A percentile compares a stretch with the other conserved stretches of the same genome.
phyloP scores from a whole-genome alignment of 1,140 invertebrate genomes.

The Lucilia cuprina region DNA sequence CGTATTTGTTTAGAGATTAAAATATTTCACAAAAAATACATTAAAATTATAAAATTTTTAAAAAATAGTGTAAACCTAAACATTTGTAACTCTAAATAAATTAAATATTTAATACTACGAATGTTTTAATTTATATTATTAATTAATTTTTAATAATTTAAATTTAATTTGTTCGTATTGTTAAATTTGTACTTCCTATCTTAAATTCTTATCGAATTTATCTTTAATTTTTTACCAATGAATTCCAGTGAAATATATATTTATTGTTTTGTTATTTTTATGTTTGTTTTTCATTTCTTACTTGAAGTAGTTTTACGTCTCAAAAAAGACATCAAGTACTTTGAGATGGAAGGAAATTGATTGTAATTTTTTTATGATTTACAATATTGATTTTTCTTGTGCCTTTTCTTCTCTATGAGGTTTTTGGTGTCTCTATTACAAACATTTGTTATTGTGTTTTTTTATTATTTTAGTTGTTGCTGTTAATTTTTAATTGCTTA shows the following conservation, averaged over 20 bases:
- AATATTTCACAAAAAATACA: too few species aligned
- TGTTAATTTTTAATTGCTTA: slow-evolving; percentile 27
- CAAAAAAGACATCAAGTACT: background rate
- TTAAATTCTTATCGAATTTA: background rate
- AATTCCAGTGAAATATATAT: background rate
- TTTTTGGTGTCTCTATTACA: slow-evolving; percentile 11
- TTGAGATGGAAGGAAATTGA: slow-evolving; percentile 19
- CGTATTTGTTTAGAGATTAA: too few species aligned
- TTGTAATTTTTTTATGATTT: background rate
- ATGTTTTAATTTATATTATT: background rate
- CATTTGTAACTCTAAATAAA: background rate
- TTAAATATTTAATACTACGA: background rate
- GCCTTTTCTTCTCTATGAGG: background rate
- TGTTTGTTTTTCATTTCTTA: background rate
- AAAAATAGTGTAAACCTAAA: too few species aligned
- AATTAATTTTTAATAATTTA: too few species aligned
- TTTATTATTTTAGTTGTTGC: background rate
- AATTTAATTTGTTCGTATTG: background rate
- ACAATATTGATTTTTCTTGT: too few species aligned
- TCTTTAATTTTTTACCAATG: background rate
- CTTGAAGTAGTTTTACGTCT: background rate
- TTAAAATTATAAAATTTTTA: too few species aligned
- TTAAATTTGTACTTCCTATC: background rate
- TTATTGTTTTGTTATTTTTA: too few species aligned
- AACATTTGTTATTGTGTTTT: background rate